Evolutionary conservation across 2,113 vertebrate species (phyloP), one percentile per base, ranked within the genome.

Genomic region (Stigmatopora nigra): DNA sequence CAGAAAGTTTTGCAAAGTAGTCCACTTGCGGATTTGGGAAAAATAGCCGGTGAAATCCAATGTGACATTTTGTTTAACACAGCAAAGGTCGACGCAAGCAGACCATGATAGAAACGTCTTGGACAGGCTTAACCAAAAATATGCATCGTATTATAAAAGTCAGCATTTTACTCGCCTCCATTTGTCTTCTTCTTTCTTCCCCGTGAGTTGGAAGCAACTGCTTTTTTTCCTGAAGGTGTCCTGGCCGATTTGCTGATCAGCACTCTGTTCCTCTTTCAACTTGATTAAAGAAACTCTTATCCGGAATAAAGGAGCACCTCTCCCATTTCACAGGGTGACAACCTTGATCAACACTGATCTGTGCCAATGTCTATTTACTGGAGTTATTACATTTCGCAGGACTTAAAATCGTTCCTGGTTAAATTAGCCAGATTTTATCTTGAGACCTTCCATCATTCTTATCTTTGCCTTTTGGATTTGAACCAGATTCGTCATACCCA

Each of bases 61-160:
- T 72, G 78, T 82, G 81, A 78, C 83, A 82, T 84, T 86, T 82
- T 72, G 75, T 78, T 73, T 78, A 81, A 38, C 68, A 70, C 75
- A 51, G 71, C 77, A 71, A 77, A 83, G 79, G 73, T 83, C 59
- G 47, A 67, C 79, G 64, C 53, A 22, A 45, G 59, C 63, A 58
- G 73, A 74, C 63, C 70, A 22, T 64, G 48, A n/a, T 77, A 66
- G n/a, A 60, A 65, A 72, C 38, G 14, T 17, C 7, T 4, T 31
- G 71, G 64, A 49, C 31, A 22, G 41, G 52, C 56, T 36, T 6
- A 17, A 58, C 25, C 31, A 58, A 38, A 38, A 19, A 52, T 19
- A 52, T 35, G 65, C 53, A 63, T 70, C 61, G 46, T 63, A 41
- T 4, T 31, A 35, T 31, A 35, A 73, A 63, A 73, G 67, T 72